A percentile compares a stretch with the other conserved stretches of the same genome.
These are phyloP conservation scores for Cotesia congregata DNA, from an alignment of 2,888 invertebrate genomes.

Conservation along the genomic window DNA sequence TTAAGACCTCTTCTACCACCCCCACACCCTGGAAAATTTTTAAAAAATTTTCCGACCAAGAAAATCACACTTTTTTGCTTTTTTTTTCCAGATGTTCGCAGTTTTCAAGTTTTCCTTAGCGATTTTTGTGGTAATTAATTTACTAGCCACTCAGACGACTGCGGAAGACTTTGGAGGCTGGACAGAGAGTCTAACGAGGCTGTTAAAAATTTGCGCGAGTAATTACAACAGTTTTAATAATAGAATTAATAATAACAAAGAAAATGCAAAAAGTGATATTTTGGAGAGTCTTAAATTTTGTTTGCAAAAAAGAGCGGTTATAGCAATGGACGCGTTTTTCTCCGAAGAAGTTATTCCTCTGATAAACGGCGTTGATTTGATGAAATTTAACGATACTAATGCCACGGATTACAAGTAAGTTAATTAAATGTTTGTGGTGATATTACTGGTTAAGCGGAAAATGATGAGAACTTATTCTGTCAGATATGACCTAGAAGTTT, in stretches of 20 bases:
- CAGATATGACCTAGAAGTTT: constrained; percentile 25
- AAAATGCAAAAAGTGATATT: constrained; percentile 49
- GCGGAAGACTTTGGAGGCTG: constrained; percentile 41
- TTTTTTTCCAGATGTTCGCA: not conserved
- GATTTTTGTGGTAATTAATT: not conserved
- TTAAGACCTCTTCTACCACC: too few species aligned
- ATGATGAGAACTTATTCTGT: constrained; percentile 17
- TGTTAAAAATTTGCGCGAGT: constrained; percentile 58
- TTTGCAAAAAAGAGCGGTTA: constrained; percentile 67
- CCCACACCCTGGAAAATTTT: too few species aligned
- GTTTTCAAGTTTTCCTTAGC: not conserved
- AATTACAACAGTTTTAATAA: constrained; percentile 19
- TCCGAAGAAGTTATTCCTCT: constrained; percentile 76
- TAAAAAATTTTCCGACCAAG: not conserved
- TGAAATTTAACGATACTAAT: constrained; percentile 69
- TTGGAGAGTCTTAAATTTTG: constrained; percentile 57
- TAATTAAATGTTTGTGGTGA: not conserved
- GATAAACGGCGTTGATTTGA: constrained; percentile 76
- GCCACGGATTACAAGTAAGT: constrained; percentile 34
- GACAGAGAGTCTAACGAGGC: constrained; percentile 51
- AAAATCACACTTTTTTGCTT: not conserved
- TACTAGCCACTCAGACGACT: not conserved
- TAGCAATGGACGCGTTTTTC: constrained; percentile 75
- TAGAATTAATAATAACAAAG: constrained; percentile 43
- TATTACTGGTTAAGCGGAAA: not conserved